A percentile compares a stretch with the other conserved stretches of the same genome.
phyloP scores from a whole-genome alignment of 2,797 vertebrate genomes.

The Pyrrhura leucotis region DNA sequence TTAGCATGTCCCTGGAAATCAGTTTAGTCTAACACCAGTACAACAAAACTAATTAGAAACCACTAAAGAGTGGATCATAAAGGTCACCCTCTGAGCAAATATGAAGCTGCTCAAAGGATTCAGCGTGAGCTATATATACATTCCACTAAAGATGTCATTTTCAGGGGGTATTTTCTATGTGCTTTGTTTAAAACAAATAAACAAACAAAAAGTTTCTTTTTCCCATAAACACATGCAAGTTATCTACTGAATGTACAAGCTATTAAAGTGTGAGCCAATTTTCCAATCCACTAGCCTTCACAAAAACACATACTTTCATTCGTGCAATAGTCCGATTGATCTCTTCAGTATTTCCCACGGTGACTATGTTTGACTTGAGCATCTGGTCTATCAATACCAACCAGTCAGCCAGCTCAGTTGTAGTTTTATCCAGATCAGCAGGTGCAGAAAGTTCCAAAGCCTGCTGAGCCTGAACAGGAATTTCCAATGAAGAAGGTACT shows the following conservation, averaged over 20 bases:
- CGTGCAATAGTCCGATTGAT: slow-evolving; percentile 90
- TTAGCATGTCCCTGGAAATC: background rate
- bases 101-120: background rate
- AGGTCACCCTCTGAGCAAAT: background rate
- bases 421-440: slow-evolving; percentile 90
- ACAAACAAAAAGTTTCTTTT: background rate
- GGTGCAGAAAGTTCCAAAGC: slow-evolving; percentile 83
- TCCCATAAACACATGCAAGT: background rate
- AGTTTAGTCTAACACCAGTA: background rate
- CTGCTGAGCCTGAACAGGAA: slow-evolving; percentile 73
- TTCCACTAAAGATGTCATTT: background rate
- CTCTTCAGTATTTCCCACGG: slow-evolving; percentile 92
- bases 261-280: background rate
- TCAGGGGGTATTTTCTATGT: background rate
- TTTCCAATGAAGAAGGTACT: slow-evolving; percentile 78
- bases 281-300: background rate
- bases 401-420: slow-evolving; percentile 94
- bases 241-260: background rate
- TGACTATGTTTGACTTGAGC: slow-evolving; percentile 98
- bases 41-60: background rate
- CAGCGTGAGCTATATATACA: background rate
- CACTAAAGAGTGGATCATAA: background rate
- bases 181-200: background rate
- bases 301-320: slow-evolving; percentile 86
- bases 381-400: slow-evolving; percentile 93